Percentiles rank a stretch among this genome's conserved stretches.
Evolutionary conservation across 2,888 invertebrate genomes (phyloP).

Genomic region (Buathra laborator): DNA sequence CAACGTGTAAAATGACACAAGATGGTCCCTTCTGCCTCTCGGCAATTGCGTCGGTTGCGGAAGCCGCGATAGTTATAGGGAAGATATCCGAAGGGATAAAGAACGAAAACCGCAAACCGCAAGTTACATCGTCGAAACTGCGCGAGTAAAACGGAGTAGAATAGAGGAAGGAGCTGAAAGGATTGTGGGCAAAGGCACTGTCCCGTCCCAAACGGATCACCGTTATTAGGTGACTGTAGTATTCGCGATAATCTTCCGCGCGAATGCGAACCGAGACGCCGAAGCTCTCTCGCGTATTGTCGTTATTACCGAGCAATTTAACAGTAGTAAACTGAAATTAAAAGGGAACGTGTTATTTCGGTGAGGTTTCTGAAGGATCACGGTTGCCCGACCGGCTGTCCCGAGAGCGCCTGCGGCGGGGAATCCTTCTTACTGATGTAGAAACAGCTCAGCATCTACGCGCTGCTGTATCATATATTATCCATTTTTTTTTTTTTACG

Average conservation of each 20-base stretch:
- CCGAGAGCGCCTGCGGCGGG: constrained; percentile 2
- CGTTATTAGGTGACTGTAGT: constrained; percentile 73
- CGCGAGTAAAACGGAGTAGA: constrained; percentile 25
- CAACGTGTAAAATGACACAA: background rate
- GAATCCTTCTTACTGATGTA: no score
- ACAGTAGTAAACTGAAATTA: constrained; percentile 84
- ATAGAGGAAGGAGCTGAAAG: background rate
- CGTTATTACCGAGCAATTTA: constrained; percentile 82
- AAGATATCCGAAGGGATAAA: constrained; percentile 50
- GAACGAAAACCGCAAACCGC: constrained; percentile 71
- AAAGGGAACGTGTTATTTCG: constrained; percentile 80
- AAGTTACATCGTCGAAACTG: constrained; percentile 55
- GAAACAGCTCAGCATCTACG: background rate
- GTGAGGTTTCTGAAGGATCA: constrained; percentile 15
- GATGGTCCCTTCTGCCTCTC: constrained; percentile 26
- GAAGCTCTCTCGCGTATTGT: constrained; percentile 74
- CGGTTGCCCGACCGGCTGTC: constrained; percentile 1
- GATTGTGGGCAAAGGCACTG: constrained; percentile 29
- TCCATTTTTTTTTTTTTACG: no score
- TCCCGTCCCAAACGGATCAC: constrained; percentile 73
- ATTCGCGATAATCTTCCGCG: background rate
- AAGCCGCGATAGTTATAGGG: background rate
- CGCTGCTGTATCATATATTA: no score
- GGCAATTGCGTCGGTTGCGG: background rate
- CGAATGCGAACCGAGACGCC: constrained; percentile 37